A percentile compares a stretch with the other conserved stretches of the same genome.
These are phyloP conservation scores for Lepidurus couesii DNA, from an alignment of 1,140 invertebrate genomes.

Conservation along the genomic window DNA sequence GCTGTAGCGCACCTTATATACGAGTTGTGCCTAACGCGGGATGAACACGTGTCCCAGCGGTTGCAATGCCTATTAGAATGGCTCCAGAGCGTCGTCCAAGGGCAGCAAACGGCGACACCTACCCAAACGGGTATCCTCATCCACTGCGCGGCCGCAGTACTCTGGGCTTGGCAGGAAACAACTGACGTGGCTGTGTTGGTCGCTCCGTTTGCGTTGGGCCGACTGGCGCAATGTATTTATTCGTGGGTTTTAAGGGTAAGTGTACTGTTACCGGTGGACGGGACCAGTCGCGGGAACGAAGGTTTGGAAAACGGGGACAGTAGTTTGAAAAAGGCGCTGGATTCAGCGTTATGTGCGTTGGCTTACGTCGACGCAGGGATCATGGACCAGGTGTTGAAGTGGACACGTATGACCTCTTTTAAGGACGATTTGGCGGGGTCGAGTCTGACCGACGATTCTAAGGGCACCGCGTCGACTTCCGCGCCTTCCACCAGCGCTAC, in stretches of 20 bases:
- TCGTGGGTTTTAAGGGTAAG: neutral
- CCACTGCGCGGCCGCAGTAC: conserved; percentile 67
- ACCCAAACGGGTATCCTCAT: conserved; percentile 50
- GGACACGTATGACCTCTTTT: neutral
- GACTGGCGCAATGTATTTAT: neutral
- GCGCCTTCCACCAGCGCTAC: neutral
- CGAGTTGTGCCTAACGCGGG: conserved; percentile 60
- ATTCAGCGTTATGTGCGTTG: conserved; percentile 78
- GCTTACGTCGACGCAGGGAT: conserved; percentile 70
- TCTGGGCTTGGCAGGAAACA: conserved; percentile 55
- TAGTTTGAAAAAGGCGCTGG: conserved; percentile 68
- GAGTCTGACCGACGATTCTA: neutral
- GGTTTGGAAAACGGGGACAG: neutral
- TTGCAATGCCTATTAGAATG: conserved; percentile 56
- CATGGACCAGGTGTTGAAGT: conserved; percentile 69
- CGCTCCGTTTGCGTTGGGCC: conserved; percentile 34
- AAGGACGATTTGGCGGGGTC: neutral
- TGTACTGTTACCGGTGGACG: neutral
- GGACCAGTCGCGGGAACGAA: neutral
- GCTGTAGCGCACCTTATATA: conserved; percentile 72
- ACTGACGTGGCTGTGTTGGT: conserved; percentile 35
- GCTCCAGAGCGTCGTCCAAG: conserved; percentile 52
- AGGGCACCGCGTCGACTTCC: neutral
- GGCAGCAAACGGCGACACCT: conserved; percentile 38
- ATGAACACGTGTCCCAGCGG: conserved; percentile 41